Evolutionary conservation across 92 coral and sea anemone genomes (phyloP).

Genomic region (Porites cylindrica): DNA sequence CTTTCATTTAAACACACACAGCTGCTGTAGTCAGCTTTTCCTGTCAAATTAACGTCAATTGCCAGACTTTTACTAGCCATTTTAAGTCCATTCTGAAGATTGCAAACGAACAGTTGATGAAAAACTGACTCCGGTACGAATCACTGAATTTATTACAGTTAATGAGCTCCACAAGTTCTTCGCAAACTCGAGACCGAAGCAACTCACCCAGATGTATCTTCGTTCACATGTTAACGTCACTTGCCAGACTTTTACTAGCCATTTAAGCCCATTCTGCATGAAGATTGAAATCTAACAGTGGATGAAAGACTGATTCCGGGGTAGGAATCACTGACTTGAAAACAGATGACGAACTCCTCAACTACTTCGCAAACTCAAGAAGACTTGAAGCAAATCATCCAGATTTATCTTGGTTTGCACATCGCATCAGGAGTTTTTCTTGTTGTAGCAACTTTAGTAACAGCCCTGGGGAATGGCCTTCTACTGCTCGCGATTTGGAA

Average conservation of each 20-base stretch:
- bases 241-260: too few species aligned
- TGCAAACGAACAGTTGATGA: not conserved
- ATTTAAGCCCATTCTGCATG: not conserved
- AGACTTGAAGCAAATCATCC: not conserved
- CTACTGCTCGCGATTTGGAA: conserved; percentile 68
- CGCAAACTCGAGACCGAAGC: too few species aligned
- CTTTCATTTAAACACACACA: too few species aligned
- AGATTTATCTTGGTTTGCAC: not conserved
- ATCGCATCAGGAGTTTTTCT: conserved; percentile 50
- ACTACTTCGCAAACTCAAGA: not conserved
- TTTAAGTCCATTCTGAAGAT: not conserved
- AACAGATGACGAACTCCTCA: not conserved
- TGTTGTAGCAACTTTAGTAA: conserved; percentile 25
- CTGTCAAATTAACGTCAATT: not conserved
- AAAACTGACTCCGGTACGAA: not conserved
- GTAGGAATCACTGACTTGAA: not conserved
- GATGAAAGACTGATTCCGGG: not conserved
- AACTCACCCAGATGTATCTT: too few species aligned
- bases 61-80: not conserved
- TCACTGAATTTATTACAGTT: not conserved
- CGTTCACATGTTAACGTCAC: too few species aligned
- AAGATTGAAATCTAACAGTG: not conserved
- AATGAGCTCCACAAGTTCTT: not conserved
- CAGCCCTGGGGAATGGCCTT: conserved; percentile 64
- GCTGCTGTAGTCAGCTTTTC: too few species aligned